These are phyloP conservation scores for Apamea anceps DNA, from an alignment of 2,888 invertebrate genomes.

Conservation along the genomic window DNA sequence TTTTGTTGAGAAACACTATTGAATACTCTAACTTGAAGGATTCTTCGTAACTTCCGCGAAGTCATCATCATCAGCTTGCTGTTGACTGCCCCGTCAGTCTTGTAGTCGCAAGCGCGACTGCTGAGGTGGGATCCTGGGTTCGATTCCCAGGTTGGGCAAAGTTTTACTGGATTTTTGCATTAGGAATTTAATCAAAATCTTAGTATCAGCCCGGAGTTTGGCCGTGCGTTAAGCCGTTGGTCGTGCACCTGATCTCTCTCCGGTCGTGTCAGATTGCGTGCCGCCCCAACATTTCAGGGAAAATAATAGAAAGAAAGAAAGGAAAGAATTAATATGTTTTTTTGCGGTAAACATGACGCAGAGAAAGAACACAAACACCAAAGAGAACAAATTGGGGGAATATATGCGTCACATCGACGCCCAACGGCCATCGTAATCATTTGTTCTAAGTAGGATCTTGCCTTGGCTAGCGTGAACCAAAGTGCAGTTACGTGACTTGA, in stretches of 20 bases:
- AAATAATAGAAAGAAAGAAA: background rate
- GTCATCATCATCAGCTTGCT: background rate
- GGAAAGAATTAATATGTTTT: background rate
- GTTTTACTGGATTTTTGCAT: too few species aligned
- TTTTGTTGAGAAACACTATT: slow-evolving; percentile 17
- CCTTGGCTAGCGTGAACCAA: background rate
- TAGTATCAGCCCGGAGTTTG: too few species aligned
- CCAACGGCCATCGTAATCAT: background rate
- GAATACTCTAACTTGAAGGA: background rate
- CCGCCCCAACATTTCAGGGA: background rate
- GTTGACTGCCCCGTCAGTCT: background rate
- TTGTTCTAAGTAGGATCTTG: background rate
- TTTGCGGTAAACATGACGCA: background rate
- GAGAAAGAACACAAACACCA: background rate
- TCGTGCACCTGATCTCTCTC: too few species aligned
- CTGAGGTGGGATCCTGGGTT: background rate
- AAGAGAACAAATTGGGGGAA: background rate
- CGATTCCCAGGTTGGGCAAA: background rate
- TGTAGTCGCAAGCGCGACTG: background rate
- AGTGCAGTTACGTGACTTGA: slow-evolving; percentile 12
- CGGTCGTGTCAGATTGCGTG: too few species aligned
- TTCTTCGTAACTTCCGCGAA: background rate
- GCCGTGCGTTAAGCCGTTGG: too few species aligned
- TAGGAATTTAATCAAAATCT: too few species aligned
- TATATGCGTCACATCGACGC: background rate